These are phyloP conservation scores for Stenoptilia bipunctidactyla DNA, from an alignment of 2,888 invertebrate species.

Conservation along the genomic window DNA sequence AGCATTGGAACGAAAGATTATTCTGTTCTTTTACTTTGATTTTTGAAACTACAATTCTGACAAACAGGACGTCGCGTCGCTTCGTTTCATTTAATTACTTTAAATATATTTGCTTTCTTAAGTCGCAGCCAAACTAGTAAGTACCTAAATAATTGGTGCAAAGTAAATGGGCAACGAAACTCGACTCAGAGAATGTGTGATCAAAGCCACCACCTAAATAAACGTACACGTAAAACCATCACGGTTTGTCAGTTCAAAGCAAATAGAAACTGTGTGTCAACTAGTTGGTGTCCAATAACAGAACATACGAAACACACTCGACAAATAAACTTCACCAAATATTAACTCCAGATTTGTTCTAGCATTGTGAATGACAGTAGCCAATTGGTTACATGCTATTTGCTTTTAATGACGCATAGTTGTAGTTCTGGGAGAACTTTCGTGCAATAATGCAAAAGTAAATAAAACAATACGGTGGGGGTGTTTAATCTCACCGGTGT, in stretches of 20 bases:
- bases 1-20: too few species aligned
- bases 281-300: slow-evolving; percentile 62
- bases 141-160: slow-evolving; percentile 37
- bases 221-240: slow-evolving; percentile 10
- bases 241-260: slow-evolving; percentile 41
- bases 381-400: slow-evolving; percentile 5
- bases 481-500: slow-evolving; percentile 40
- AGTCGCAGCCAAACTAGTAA: too few species aligned
- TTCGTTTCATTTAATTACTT: too few species aligned
- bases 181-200: slow-evolving; percentile 29
- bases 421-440: too few species aligned
- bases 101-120: too few species aligned
- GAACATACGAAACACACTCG: slow-evolving; percentile 60
- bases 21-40: too few species aligned
- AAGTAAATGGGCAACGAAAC: slow-evolving; percentile 25
- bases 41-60: too few species aligned
- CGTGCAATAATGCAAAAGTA: too few species aligned
- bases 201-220: slow-evolving; percentile 19
- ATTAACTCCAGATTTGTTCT: slow-evolving; percentile 59
- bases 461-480: slow-evolving; percentile 33
- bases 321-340: slow-evolving; percentile 62
- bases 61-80: too few species aligned
- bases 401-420: too few species aligned
- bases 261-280: slow-evolving; percentile 54
- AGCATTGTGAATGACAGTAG: slow-evolving; percentile 19